These are phyloP conservation scores for Cyaniris semiargus DNA, from an alignment of 2,888 invertebrate genomes.

Conservation along the genomic window DNA sequence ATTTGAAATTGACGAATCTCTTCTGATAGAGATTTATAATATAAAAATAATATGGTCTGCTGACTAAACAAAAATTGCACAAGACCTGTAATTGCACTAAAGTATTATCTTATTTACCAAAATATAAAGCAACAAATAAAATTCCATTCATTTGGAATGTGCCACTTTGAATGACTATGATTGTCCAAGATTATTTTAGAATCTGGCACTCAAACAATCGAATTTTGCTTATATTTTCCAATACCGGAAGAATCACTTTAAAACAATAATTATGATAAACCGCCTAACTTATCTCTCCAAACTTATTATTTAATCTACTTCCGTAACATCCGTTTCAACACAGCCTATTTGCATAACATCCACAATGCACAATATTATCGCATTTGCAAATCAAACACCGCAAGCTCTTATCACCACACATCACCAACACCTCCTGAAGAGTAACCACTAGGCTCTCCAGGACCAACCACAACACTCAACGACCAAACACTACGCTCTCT, in stretches of 20 bases:
- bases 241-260: too few species aligned
- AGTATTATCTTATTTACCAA: not conserved
- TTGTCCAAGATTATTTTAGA: too few species aligned
- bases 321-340: not conserved
- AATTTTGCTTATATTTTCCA: too few species aligned
- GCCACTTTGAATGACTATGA: not conserved
- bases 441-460: not conserved
- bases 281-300: not conserved
- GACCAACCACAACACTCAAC: not conserved
- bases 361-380: not conserved
- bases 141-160: not conserved
- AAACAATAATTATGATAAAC: not conserved
- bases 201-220: too few species aligned
- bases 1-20: not conserved
- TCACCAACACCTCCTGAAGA: not conserved
- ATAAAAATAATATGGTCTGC: too few species aligned
- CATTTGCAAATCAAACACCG: not conserved
- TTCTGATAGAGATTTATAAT: not conserved
- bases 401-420: not conserved
- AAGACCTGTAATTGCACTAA: not conserved
- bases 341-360: not conserved
- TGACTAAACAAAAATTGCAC: too few species aligned
- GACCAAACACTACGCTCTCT: not conserved
- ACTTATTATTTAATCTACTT: not conserved
- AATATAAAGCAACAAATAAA: not conserved